Conservation (phyloP, 2,113 vertebrate genomes). For the Mus musculus region GRCm39 chr2:177927501-177928000, state of each 20-base stretch:
- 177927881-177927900: fast-evolving
- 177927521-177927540: neutral
- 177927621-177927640: no score
- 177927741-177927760: fast-evolving
- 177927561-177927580: neutral
- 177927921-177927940: neutral
- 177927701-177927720: neutral
- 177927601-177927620: neutral
- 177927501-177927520: neutral
- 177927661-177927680: no score
- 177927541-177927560: neutral
- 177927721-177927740: neutral
- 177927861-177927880: neutral
- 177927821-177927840: fast-evolving
- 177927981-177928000: no score
- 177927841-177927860: neutral
- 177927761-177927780: no score
- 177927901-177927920: neutral
- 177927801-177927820: no score
- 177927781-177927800: neutral
- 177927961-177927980: no score
- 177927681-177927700: neutral
- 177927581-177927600: neutral
- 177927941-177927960: fast-evolving
- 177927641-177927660: neutral